Evolutionary conservation across 2,797 vertebrate genomes (phyloP), one percentile per base, ranked within the genome.

Genomic region (Urophycis tenuis): DNA sequence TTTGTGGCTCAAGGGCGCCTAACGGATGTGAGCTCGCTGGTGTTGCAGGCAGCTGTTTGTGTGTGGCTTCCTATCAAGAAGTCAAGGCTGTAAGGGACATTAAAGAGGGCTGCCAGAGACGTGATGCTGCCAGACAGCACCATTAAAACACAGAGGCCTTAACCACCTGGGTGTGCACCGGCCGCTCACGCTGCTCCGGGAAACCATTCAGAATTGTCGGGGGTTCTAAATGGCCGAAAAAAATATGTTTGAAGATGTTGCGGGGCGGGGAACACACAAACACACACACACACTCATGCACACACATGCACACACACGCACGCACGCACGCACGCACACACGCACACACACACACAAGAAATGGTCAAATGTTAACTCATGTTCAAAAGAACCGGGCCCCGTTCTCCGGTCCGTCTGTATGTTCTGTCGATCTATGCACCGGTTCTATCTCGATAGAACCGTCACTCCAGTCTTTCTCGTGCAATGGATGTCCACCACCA

Each of bases 51-150:
- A 74, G 73, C 29, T 74, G 39, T 49, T 74, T 29, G 49, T 49
- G 39, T 30, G 73, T 45, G 29, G 39, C 73, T 73, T 19, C n/a
- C 36, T 41, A 49, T 74, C 39, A 74, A 31, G 73, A 49, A 74
- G 29, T 30, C 36, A 74, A 49, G 35, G 39, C 73, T 73, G 22
- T 39, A 39, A 73, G 72, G 34, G 29, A 74, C 73, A 74, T 74
- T 35, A 73, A 30, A 74, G 25, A 45, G 39, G 73, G 12, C 39
- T 49, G 29, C 17, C 36, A 29, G 19, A 15, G 25, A 73, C 72
- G 19, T 31, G 49, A 31, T 30, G 19, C 36, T 39, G 32, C 25
- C 69, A 71, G 30, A 71, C 69, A 71, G 69, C 69, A 32, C 69
- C 60, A 67, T 67, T 67, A 67, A 67, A 67, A 67, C 60, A 30